Percentiles rank a stretch among this genome's conserved stretches.
Evolutionary conservation across 2,888 invertebrate species (phyloP).

Genomic region (Andrena bucephala): DNA sequence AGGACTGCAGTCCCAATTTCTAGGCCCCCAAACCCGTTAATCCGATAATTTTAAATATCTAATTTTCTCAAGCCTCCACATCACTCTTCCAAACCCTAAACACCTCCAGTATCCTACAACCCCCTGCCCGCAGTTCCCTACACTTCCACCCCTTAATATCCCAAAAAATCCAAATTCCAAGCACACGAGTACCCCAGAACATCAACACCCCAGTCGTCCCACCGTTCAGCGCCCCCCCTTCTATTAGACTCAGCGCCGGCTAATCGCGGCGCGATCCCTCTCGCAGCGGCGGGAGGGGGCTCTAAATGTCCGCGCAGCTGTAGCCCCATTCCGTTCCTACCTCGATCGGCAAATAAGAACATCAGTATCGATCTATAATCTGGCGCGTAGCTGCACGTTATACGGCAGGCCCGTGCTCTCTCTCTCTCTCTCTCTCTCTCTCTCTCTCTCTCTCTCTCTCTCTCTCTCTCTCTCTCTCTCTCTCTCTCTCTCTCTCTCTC

Average conservation of each 20-base stretch:
- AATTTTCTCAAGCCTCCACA: no score
- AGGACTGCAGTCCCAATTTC: not conserved
- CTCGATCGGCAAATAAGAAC: conserved; percentile 67
- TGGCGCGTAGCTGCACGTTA: conserved; percentile 39
- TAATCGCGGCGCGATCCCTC: conserved; percentile 23
- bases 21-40: not conserved
- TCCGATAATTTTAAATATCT: no score
- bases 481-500: conserved; percentile 3
- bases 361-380: conserved; percentile 64
- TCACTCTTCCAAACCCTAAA: no score
- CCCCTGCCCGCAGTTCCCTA: no score
- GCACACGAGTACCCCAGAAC: not conserved
- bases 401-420: conserved; percentile 20
- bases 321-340: conserved; percentile 41
- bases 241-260: conserved; percentile 21
- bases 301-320: conserved; percentile 59
- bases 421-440: conserved; percentile 9
- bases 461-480: no score
- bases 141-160: no score
- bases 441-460: no score
- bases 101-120: no score
- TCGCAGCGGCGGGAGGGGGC: conserved; percentile 2
- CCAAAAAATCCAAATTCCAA: not conserved
- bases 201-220: not conserved
- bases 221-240: conserved; percentile 7